Evolutionary conservation across 1,140 invertebrate species (phyloP), one percentile per base, ranked within the genome.

Genomic region (Drosophila repleta): DNA sequence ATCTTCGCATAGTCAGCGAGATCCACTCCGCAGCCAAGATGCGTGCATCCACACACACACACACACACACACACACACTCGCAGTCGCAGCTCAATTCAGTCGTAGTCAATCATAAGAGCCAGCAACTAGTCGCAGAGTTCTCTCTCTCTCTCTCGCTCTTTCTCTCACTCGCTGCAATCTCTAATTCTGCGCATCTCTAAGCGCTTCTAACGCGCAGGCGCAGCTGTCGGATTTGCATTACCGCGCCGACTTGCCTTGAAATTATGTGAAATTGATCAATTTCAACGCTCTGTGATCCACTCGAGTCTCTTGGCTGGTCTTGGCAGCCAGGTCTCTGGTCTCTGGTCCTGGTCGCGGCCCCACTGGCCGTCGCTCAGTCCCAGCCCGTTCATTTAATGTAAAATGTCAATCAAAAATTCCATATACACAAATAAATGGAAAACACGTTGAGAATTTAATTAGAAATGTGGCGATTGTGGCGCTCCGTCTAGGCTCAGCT

Each of bases 181-280:
- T 67, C 63, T 57, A 46, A 55, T 21, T 61, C 63, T 65, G 41
- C 55, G 29, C 53, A 43, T 67, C 45, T 83, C 78, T 77, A 75
- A 83, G 72, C 68, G 53, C 64, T 83, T 88, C 79, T 79, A 88
- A 88, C 76, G 81, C 84, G 72, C 45, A 79, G 72, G 76, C 83
- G 82, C 83, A 88, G 81, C 83, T 88, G 83, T 88, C 83, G 83
- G 83, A 88, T 88, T 88, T 88, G 83, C 84, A 88, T 88, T 88
- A 88, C 84, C 76, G 72, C 72, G 76, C 79, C 79, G 83, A 88
- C 76, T 88, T 83, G 83, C 84, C 83, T 88, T 79, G 79, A 88
- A 88, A 89, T 88, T 88, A 88, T 88, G 79, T 88, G 83, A 88
- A 88, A 88, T 88, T 88, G 83, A 88, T 88, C 83, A 88, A 88